phyloP scores from a whole-genome alignment of 35 echinoderm and acorn worm genomes.

The Antedon bifida region DNA sequence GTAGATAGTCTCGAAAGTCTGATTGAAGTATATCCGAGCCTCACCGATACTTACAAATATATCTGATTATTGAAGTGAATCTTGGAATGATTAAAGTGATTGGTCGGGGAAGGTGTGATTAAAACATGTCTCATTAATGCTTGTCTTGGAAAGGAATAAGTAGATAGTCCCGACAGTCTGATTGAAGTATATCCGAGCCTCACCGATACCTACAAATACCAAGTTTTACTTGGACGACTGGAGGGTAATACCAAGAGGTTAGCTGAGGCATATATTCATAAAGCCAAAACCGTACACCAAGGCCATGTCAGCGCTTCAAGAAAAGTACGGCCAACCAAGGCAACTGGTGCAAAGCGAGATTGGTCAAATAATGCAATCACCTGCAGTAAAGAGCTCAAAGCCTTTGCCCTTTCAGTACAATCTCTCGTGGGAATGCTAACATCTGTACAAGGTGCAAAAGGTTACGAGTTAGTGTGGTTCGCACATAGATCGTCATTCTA shows the following conservation, averaged over 20 bases:
- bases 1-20: too few relatives aligned
- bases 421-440: constrained; percentile 19
- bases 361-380: constrained; percentile 7
- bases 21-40: too few relatives aligned
- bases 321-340: constrained; percentile 2
- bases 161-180: too few relatives aligned
- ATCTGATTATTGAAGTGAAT: too few relatives aligned
- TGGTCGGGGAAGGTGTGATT: too few relatives aligned
- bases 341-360: constrained; percentile 19
- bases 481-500: constrained; percentile 9
- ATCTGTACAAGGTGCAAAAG: constrained; percentile 10
- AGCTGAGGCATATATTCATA: neutral
- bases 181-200: neutral
- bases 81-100: too few relatives aligned
- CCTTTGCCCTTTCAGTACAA: constrained; percentile 6
- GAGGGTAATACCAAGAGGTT: neutral
- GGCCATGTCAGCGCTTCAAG: neutral
- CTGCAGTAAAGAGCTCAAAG: neutral
- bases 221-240: neutral
- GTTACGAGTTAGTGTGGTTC: constrained; percentile 18
- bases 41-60: too few relatives aligned
- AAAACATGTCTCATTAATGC: too few relatives aligned
- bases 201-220: neutral
- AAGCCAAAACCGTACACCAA: neutral
- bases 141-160: too few relatives aligned